These are phyloP conservation scores for Trichosurus vulpecula DNA, from an alignment of 2,797 vertebrate species.

Conservation along the genomic window DNA sequence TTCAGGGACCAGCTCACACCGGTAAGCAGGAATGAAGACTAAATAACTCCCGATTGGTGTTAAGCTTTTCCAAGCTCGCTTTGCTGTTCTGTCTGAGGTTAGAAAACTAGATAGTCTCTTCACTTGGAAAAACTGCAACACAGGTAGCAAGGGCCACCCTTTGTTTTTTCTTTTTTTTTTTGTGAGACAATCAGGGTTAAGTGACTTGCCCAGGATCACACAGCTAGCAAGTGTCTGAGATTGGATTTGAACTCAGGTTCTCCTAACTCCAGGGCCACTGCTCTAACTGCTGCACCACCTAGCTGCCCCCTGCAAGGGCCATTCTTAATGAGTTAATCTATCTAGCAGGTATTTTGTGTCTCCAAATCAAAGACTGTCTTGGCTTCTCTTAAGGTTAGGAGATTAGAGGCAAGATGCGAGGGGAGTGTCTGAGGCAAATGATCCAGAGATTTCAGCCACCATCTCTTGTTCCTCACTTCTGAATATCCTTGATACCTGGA, in stretches of 20 bases:
- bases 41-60: neutral
- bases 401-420: neutral
- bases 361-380: neutral
- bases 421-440: neutral
- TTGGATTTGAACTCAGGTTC: too few species aligned
- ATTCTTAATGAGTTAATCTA: neutral
- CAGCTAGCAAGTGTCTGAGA: too few species aligned
- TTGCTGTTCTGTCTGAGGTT: neutral
- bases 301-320: neutral
- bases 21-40: neutral
- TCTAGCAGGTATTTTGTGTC: neutral
- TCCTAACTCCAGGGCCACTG: too few species aligned
- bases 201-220: too few species aligned
- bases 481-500: slow-evolving; percentile 24
- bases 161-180: too few species aligned
- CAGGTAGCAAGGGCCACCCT: neutral
- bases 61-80: neutral
- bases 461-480: neutral
- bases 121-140: neutral
- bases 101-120: neutral
- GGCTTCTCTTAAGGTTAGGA: neutral
- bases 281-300: neutral
- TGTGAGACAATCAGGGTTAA: too few species aligned
- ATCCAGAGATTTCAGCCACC: neutral
- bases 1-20: neutral